Conservation (phyloP, 2,113 vertebrate species). For the Ardeotis arabs region DNA sequence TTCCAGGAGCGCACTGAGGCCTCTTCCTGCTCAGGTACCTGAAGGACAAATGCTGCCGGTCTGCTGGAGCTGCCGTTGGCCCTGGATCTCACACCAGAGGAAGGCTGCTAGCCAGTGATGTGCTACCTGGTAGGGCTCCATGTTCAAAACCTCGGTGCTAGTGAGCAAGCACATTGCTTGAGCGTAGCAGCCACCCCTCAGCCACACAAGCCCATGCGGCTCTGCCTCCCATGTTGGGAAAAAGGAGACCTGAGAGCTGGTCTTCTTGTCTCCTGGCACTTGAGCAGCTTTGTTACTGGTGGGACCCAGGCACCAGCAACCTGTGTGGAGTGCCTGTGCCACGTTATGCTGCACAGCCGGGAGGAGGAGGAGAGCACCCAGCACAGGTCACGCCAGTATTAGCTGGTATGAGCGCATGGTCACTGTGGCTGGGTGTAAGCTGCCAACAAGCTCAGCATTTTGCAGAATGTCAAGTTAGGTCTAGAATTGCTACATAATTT, state of each 20-base stretch:
- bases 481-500: not conserved
- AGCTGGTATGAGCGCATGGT: not conserved
- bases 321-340: not conserved
- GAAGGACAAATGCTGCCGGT: not conserved
- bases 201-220: too few species aligned
- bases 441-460: accelerated
- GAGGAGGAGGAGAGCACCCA: not conserved
- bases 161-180: not conserved
- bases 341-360: accelerated
- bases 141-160: not conserved
- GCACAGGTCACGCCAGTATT: not conserved
- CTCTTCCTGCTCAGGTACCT: not conserved
- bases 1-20: not conserved
- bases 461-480: not conserved
- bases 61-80: not conserved
- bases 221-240: not conserved
- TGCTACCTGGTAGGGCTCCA: not conserved
- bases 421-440: not conserved
- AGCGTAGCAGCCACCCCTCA: accelerated
- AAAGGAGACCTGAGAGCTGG: not conserved
- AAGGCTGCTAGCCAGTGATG: not conserved
- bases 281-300: not conserved
- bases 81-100: not conserved
- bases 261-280: not conserved
- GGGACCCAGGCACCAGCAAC: not conserved